Conservation (phyloP, 1,140 invertebrate species). For the Drosophila ironensis region DNA sequence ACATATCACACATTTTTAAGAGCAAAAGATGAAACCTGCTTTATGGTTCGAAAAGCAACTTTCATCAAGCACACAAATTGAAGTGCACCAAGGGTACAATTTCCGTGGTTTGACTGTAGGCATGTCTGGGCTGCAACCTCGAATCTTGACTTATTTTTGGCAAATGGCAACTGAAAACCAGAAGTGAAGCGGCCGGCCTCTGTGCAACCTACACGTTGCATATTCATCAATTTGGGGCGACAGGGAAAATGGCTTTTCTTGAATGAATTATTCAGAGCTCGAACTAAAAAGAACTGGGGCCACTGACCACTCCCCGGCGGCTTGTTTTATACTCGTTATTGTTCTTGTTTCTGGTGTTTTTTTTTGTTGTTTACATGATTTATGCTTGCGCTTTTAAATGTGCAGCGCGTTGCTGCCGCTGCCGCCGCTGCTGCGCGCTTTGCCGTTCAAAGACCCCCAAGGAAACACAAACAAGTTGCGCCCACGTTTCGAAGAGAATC, state of each 20-base stretch:
- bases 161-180: neutral
- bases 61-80: too few relatives aligned
- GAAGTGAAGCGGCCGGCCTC: neutral
- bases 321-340: constrained; percentile 24
- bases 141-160: constrained; percentile 2
- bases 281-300: constrained; percentile 42
- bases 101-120: neutral
- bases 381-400: constrained; percentile 50
- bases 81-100: neutral
- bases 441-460: constrained; percentile 58
- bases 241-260: constrained; percentile 70
- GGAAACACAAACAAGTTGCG: constrained; percentile 26
- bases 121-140: neutral
- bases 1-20: too few relatives aligned
- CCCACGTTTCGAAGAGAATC: constrained; percentile 10
- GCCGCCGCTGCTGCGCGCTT: neutral
- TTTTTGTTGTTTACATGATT: constrained; percentile 40
- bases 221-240: constrained; percentile 57
- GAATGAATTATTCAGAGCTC: constrained; percentile 70
- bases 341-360: constrained; percentile 41
- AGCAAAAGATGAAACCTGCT: too few relatives aligned
- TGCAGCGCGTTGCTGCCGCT: constrained; percentile 25
- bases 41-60: too few relatives aligned
- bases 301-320: constrained; percentile 64
- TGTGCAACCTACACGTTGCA: constrained; percentile 45